Conservation (phyloP, 92 coral and sea anemone species). For the Epizoanthus fatuus region DNA sequence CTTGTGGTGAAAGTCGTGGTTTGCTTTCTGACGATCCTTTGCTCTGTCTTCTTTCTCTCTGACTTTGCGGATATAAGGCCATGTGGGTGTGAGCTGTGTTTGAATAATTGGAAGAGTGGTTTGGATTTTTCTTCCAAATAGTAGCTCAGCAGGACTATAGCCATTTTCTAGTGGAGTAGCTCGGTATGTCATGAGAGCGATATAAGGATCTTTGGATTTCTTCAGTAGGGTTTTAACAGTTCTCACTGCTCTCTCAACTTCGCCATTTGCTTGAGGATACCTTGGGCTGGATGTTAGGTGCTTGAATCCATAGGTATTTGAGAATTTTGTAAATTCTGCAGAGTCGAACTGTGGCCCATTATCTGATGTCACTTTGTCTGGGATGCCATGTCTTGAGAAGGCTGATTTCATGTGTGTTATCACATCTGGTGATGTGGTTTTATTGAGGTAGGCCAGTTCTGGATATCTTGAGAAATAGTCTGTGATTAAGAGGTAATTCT, state of each 20-base stretch:
- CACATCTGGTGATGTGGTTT: constrained; percentile 28
- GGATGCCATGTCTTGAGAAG: constrained; percentile 74
- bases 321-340: constrained; percentile 41
- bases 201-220: constrained; percentile 33
- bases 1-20: too few species aligned
- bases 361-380: constrained; percentile 52
- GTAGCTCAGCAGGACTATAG: constrained; percentile 29
- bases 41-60: too few species aligned
- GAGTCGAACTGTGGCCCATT: constrained; percentile 66
- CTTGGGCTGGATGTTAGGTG: constrained; percentile 65
- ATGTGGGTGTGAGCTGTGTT: too few species aligned
- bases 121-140: background rate
- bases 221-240: constrained; percentile 54
- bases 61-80: too few species aligned
- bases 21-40: too few species aligned
- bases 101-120: too few species aligned
- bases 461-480: constrained; percentile 62
- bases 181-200: constrained; percentile 20
- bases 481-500: constrained; percentile 47
- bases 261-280: constrained; percentile 61
- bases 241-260: constrained; percentile 59
- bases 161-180: constrained; percentile 29
- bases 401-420: constrained; percentile 51
- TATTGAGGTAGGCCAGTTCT: constrained; percentile 40
- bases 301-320: constrained; percentile 57